Conservation (phyloP, 2,888 invertebrate genomes). For the Tryphoninae sp. region DNA sequence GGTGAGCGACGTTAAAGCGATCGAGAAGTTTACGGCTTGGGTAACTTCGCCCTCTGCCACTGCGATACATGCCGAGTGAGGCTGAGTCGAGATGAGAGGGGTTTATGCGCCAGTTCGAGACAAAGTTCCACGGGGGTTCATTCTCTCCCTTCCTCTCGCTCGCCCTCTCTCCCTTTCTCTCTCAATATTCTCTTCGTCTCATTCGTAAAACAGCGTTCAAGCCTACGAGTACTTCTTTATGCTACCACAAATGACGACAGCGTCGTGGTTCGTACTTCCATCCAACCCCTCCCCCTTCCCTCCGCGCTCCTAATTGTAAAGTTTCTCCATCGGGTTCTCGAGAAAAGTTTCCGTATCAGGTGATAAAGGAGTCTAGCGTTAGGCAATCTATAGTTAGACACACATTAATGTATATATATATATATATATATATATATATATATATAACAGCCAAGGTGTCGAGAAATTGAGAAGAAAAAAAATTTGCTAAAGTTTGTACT, state of each 20-base stretch:
- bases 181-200: too few relatives aligned
- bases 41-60: slow-evolving; percentile 30
- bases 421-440: neutral
- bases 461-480: slow-evolving; percentile 18
- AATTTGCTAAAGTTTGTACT: slow-evolving; percentile 3
- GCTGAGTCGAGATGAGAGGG: slow-evolving; percentile 33
- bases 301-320: slow-evolving; percentile 36
- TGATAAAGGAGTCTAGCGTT: slow-evolving; percentile 49
- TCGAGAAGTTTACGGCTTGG: slow-evolving; percentile 29
- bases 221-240: too few relatives aligned
- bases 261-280: neutral
- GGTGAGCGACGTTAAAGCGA: slow-evolving; percentile 28
- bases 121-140: slow-evolving; percentile 3
- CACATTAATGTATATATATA: neutral
- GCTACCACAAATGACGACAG: slow-evolving; percentile 11
- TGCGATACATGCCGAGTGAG: neutral
- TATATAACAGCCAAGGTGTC: neutral
- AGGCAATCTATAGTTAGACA: neutral
- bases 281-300: neutral
- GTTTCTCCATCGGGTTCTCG: slow-evolving; percentile 33
- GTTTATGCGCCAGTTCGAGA: slow-evolving; percentile 25
- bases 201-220: too few relatives aligned
- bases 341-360: slow-evolving; percentile 27
- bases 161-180: neutral
- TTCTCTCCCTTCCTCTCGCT: neutral